phyloP scores from a whole-genome alignment of 1,140 invertebrate species.

The Rhopalosiphum maidis region DNA sequence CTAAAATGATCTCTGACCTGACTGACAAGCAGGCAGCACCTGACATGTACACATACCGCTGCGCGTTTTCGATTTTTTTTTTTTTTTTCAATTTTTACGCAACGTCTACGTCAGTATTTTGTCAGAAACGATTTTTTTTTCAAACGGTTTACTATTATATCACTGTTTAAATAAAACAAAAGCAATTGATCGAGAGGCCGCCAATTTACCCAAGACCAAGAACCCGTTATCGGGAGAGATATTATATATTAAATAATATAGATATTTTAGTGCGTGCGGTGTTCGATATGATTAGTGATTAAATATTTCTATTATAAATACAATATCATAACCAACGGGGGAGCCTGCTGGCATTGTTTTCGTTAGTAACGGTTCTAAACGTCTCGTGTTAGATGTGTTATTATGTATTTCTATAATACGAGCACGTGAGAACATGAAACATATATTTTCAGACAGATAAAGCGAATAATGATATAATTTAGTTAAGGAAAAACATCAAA shows the following conservation, averaged over 20 bases:
- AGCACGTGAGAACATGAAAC: neutral
- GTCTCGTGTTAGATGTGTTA: neutral
- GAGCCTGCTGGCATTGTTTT: neutral
- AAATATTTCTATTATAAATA: neutral
- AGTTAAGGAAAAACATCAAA: neutral
- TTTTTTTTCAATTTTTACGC: neutral
- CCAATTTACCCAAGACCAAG: neutral
- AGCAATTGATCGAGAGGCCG: neutral
- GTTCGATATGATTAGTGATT: neutral
- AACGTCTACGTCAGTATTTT: neutral
- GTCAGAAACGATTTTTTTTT: neutral
- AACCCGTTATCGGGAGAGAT: conserved; percentile 5
- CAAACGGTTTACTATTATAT: neutral
- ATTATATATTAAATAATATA: neutral
- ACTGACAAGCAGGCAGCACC: neutral
- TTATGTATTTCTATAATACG: neutral
- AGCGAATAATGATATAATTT: neutral
- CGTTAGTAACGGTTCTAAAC: neutral
- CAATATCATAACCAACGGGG: neutral
- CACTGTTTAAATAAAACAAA: neutral
- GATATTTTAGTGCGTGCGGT: neutral
- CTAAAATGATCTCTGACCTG: neutral
- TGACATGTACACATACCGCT: no score
- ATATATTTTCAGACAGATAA: neutral
- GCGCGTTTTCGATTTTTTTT: neutral